Percentiles rank a stretch among this genome's conserved stretches.
Evolutionary conservation across 2,888 invertebrate genomes (phyloP).

Genomic region (Tipula helvola): DNA sequence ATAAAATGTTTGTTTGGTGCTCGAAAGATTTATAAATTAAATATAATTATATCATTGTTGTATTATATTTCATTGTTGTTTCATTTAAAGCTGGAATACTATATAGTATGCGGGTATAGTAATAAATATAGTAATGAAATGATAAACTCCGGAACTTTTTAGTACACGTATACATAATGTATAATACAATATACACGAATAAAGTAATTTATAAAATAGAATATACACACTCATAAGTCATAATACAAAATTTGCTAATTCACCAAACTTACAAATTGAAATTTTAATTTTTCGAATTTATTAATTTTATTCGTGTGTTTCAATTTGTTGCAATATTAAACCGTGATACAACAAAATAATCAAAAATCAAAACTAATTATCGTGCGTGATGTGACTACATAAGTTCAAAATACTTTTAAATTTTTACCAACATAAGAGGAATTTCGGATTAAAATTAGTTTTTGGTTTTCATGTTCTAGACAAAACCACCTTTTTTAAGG

Average conservation of each 20-base stretch:
- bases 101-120: too few species aligned
- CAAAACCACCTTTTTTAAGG: background rate
- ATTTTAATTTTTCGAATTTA: background rate
- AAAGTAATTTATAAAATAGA: background rate
- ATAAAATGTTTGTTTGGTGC: background rate
- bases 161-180: background rate
- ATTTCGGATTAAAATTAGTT: background rate
- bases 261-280: background rate
- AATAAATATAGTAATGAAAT: background rate
- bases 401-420: background rate
- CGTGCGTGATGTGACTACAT: background rate
- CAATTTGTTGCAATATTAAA: background rate
- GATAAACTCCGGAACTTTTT: background rate
- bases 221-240: background rate
- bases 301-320: background rate
- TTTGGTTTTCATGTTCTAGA: background rate
- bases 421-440: background rate
- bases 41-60: background rate
- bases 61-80: background rate
- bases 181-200: background rate
- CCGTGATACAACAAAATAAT: background rate
- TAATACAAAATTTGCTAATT: background rate
- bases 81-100: too few species aligned
- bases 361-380: background rate
- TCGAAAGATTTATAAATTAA: background rate